Evolutionary conservation across 2,888 invertebrate genomes (phyloP), one percentile per base, ranked within the genome.

Genomic region (Acronicta leporina): DNA sequence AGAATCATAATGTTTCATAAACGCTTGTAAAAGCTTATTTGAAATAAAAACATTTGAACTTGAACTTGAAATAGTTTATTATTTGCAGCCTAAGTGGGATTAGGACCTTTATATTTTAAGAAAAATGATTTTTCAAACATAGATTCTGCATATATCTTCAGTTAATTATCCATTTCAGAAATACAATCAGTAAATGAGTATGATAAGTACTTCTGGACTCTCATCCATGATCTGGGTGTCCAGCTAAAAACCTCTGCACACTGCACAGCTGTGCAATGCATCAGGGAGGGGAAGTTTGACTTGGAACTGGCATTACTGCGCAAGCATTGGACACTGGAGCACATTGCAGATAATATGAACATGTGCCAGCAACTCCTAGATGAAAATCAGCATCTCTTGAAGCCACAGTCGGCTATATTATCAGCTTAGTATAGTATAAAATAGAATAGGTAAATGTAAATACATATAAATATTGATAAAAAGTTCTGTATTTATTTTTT

Each of bases 171-270:
- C 33, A 68, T 95, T 94, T 55, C 94, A 97, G 99, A 99, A 94
- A 92, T 99, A 30, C 97, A 98, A 84, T 96, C 97, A 40, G 96
- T 98, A 25, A 98, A 99, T 90, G 99, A 99, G 89, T 95, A 96
- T 76, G 97, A 97, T 70, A 91, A 95, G 45, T 98, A 97, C 84
- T 89, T 99, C 15, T 96, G 96, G 85, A 94, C 95, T 0, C 79
- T 99, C n/a, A 90, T 99, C 13, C 96, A 98, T 84, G 97, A 98
- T 66, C 92, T 99, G 40, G 99, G 98, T 5, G 85, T 97, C 0
- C 96, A 96, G 81, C 84, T 99, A 41, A 97, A 96, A 77, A 96
- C 97, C 1, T 95, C 96, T 0, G 99, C 99, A 0, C 96, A 97
- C 71, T 98, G 98, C 82, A 96, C 96, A 0, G 96, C 95, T 10